phyloP scores from a whole-genome alignment of 2,113 vertebrate genomes.

The Nerophis ophidion region DNA sequence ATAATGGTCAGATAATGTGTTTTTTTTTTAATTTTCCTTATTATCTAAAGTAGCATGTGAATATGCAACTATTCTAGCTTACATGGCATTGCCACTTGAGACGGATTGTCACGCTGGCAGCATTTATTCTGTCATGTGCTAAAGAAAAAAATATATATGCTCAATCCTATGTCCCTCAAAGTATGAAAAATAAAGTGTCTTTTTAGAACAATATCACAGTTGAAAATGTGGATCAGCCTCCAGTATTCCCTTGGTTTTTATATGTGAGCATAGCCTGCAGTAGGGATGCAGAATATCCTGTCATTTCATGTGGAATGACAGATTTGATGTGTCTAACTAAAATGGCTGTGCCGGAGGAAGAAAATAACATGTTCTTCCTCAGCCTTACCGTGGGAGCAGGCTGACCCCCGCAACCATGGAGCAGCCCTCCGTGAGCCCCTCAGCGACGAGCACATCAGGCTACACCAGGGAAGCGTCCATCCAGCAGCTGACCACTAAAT shows the following conservation, averaged over 20 bases:
- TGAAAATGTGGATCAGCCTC: slow-evolving; percentile 37
- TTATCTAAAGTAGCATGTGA: slow-evolving; percentile 18
- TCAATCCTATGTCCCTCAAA: slow-evolving; percentile 8
- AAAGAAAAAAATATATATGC: too few relatives aligned
- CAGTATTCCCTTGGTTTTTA: slow-evolving; percentile 23
- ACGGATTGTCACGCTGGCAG: slow-evolving; percentile 28
- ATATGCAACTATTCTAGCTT: slow-evolving; percentile 29
- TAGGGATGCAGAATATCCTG: slow-evolving; percentile 6
- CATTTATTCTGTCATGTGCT: slow-evolving; percentile 11
- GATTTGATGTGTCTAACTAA: slow-evolving; percentile 46
- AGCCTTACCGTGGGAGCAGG: slow-evolving; percentile 44
- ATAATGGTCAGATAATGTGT: slow-evolving; percentile 2
- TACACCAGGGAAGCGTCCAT: slow-evolving; percentile 26
- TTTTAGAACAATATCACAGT: slow-evolving; percentile 30
- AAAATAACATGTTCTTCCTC: slow-evolving; percentile 53
- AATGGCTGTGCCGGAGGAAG: slow-evolving; percentile 53
- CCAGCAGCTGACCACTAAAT: slow-evolving; percentile 39
- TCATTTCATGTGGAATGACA: slow-evolving; percentile 5
- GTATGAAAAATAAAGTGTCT: slow-evolving; percentile 17
- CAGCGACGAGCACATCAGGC: slow-evolving; percentile 32
- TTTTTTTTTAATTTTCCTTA: neutral
- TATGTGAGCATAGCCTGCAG: slow-evolving; percentile 24
- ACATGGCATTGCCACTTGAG: slow-evolving; percentile 24
- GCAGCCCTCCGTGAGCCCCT: slow-evolving; percentile 24
- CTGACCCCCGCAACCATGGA: slow-evolving; percentile 50